A percentile compares a stretch with the other conserved stretches of the same genome.
phyloP scores from a whole-genome alignment of 2,113 vertebrate species.

The Apistogramma diplotaenia region DNA sequence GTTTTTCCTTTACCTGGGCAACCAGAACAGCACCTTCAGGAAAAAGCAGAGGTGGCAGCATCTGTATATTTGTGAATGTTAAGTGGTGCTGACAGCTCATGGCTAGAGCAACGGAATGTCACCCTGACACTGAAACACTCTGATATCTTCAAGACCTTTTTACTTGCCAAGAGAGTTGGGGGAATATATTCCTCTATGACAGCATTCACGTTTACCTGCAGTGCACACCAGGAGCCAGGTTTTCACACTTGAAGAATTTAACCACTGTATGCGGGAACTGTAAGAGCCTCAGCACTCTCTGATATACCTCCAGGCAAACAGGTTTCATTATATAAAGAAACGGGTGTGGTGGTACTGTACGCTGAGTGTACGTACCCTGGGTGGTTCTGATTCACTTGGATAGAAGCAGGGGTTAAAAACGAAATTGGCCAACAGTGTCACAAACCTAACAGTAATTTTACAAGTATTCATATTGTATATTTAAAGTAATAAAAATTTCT shows the following conservation, averaged over 20 bases:
- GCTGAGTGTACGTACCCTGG: background rate
- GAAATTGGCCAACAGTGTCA: background rate
- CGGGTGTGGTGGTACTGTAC: background rate
- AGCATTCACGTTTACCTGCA: background rate
- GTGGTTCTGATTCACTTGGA: background rate
- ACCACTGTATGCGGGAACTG: background rate
- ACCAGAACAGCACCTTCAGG: background rate
- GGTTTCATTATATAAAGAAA: background rate
- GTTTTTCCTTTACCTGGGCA: background rate
- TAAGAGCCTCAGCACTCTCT: background rate
- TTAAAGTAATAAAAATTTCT: too few species aligned
- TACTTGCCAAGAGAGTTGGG: background rate
- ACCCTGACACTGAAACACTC: background rate
- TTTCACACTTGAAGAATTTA: background rate
- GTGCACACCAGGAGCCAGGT: background rate
- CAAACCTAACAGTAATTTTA: too few species aligned
- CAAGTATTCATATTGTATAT: too few species aligned
- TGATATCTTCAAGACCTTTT: background rate
- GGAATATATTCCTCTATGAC: background rate
- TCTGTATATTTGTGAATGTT: slow-evolving; percentile 1
- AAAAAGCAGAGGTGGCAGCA: background rate
- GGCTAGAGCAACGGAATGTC: background rate
- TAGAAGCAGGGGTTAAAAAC: background rate
- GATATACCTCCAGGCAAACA: background rate
- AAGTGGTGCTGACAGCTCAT: background rate